Conservation (phyloP, 1,140 invertebrate species). For the Notospermus geniculatus region DNA sequence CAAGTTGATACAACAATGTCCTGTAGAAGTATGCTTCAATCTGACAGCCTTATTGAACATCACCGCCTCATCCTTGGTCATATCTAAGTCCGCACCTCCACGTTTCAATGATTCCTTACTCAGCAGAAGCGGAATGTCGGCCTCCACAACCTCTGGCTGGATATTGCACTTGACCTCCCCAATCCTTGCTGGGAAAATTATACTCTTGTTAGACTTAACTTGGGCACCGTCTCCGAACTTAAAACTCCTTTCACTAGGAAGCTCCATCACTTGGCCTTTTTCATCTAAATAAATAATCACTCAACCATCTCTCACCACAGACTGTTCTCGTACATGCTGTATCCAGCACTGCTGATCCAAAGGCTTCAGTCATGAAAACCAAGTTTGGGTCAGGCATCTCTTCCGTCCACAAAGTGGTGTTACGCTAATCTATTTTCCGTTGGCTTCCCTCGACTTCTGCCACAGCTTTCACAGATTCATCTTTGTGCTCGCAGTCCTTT, state of each 20-base stretch:
- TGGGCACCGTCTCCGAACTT: conserved; percentile 25
- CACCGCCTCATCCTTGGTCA: conserved; percentile 18
- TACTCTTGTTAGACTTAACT: conserved; percentile 17
- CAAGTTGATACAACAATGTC: conserved; percentile 22
- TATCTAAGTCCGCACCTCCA: conserved; percentile 17
- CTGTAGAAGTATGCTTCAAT: conserved; percentile 24
- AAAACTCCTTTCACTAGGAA: conserved; percentile 8
- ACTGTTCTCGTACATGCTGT: conserved; percentile 18
- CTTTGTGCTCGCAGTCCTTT: conserved; percentile 11
- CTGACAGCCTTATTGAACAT: conserved; percentile 22
- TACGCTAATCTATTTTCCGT: conserved; percentile 14
- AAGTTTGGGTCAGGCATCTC: not conserved
- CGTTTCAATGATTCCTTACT: conserved; percentile 21
- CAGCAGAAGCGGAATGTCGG: conserved; percentile 24
- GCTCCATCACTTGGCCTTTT: not conserved
- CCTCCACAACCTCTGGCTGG: conserved; percentile 20
- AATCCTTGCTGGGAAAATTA: conserved; percentile 22
- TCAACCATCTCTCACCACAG: conserved; percentile 14
- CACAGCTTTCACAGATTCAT: conserved; percentile 9
- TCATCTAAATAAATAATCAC: not conserved
- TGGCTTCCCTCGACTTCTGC: no score
- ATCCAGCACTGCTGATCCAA: conserved; percentile 19
- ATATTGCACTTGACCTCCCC: conserved; percentile 23
- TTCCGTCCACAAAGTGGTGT: conserved; percentile 19
- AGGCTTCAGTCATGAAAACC: conserved; percentile 22